Base-by-base conservation (phyloP, 2,113 vertebrate genomes). In the Sinocyclocheilus rhinocerous region DNA sequence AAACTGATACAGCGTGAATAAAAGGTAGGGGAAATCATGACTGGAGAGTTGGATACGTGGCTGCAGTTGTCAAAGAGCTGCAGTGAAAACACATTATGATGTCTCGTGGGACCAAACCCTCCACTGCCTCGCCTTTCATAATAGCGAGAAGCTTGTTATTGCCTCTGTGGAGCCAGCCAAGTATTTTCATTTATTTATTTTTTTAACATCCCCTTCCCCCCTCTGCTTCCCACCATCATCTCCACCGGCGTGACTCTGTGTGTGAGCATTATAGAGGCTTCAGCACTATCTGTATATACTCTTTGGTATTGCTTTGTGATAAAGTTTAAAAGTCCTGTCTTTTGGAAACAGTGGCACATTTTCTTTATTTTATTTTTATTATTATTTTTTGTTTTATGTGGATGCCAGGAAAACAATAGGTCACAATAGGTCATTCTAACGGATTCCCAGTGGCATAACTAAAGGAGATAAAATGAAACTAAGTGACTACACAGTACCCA, bases 71-170 rank as follows among this genome's bases (percentile, higher is more conserved):
- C 16, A 55, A 36, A 45, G 86, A 87, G 85, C 75, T 84, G 85
- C 82, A 89, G 82, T 84, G 80, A 89, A 89, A 86, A 89, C 88
- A 89, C 50, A 85, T 89, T 89, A 87, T 84, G 80, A 86, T 61
- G 88, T 81, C 85, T 79, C 67, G 6, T 26, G 85, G 82, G 88
- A 89, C n/a, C 73, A 81, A 55, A 84, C 45, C 61, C 85, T 87
- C 50, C 85, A 84, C 82, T 84, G 82, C 82, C 61, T 87, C 77
- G 67, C 76, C 57, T 86, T 86, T 87, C 77, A 89, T 84, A 84
- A 89, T 86, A 29, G 82, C 76, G 82, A 76, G 82, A 84, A 65
- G 70, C 76, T 84, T 75, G 88, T 81, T 89, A 87, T 89, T 87
- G 85, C 85, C 82, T 89, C 78, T 87, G 70, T 76, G 82, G 77